Evolutionary conservation across 2,888 invertebrate genomes (phyloP), one percentile per base, ranked within the genome.

Genomic region (Eugnorisma glareosa): DNA sequence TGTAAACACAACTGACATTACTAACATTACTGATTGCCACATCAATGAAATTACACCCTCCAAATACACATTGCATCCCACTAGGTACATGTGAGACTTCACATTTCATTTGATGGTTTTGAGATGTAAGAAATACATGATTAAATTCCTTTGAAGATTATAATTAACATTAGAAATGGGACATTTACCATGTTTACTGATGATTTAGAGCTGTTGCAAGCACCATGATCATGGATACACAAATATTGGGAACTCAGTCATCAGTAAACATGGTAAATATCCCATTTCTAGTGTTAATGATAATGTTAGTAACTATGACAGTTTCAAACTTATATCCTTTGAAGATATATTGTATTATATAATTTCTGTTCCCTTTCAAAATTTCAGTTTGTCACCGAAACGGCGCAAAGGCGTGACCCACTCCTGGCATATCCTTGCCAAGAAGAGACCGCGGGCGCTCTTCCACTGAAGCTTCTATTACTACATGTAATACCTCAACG

Each of bases 391-490:
- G 51, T 96, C 96, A 73, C 96, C 96, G 2, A 96, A 96, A 83
- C 90, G 94, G 13, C 95, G 95, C 75, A 96, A 95, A 85, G 94
- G 96, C 7, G 88, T 95, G n/a, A 89, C 93, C 0, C 95, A 95
- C 77, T 94, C 96, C 0, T 96, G 96, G 96, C 95, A 96, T 75
- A 90, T 96, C 45, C 92, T 96, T 1, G 93, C 96, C 8, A 96
- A 96, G 91, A 96, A 96, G 88, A 90, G 95, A 82, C 96, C 96
- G 0, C 90, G 96, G 11, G 96, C 96, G 0, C 91, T 96, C 13
- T 96, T 96, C 90, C 95, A 94, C 81, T 96, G 89, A 83, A 67
- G 54, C 63, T 82, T 77, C 18, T 69, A 80, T 73, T 61, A 72
- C 81, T 28, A 35, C 6, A 79, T 83, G 80, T 88, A 88, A 86